These are phyloP conservation scores for Thyatira batis DNA, from an alignment of 2,888 invertebrate genomes.

Conservation along the genomic window DNA sequence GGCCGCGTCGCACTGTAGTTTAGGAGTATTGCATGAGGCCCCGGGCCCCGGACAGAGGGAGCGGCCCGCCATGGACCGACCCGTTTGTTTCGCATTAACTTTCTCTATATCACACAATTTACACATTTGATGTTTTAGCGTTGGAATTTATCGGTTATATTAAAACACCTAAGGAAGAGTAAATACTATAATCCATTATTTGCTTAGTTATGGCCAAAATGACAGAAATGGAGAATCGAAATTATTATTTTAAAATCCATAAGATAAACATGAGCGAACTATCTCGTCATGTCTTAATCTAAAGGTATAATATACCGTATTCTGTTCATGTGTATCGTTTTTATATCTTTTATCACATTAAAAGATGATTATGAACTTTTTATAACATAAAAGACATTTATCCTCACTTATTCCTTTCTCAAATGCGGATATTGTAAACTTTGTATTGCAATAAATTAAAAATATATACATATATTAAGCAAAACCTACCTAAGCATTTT, in stretches of 20 bases:
- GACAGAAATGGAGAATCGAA: background rate
- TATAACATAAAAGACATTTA: too few species aligned
- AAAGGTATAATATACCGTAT: too few species aligned
- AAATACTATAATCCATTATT: background rate
- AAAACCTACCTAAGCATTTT: background rate
- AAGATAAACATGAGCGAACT: background rate
- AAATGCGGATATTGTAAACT: too few species aligned
- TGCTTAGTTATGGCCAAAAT: background rate
- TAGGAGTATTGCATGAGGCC: conserved; percentile 79
- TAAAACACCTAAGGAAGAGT: background rate
- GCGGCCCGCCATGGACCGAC: conserved; percentile 51
- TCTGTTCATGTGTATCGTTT: too few species aligned
- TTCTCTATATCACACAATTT: conserved; percentile 15
- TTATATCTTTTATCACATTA: too few species aligned
- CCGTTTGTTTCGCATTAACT: conserved; percentile 63
- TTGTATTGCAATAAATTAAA: too few species aligned
- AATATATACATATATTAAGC: background rate
- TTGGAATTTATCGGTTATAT: background rate
- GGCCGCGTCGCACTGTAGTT: conserved; percentile 79
- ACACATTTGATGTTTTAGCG: background rate
- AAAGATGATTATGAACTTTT: too few species aligned
- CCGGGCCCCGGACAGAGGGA: conserved; percentile 69
- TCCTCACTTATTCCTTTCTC: too few species aligned
- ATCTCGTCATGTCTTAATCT: too few species aligned
- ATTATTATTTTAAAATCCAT: background rate